A percentile compares a stretch with the other conserved stretches of the same genome.
phyloP scores from a whole-genome alignment of 2,888 invertebrate genomes.

The Synergus itoensis region DNA sequence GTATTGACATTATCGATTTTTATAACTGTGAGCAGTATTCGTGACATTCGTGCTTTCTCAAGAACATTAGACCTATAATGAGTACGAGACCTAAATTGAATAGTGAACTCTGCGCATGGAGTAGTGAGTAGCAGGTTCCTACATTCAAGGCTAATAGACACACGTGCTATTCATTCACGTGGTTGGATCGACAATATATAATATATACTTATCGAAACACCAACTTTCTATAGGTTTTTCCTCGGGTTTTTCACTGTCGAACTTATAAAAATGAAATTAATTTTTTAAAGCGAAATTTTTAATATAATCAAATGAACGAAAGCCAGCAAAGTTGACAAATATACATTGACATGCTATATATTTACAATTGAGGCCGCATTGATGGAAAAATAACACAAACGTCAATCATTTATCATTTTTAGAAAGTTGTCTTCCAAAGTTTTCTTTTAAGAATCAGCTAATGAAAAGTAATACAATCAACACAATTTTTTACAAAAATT shows the following conservation, averaged over 20 bases:
- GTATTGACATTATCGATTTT: neutral
- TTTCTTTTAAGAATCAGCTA: too few relatives aligned
- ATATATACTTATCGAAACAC: neutral
- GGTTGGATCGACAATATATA: neutral
- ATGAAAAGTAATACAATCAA: too few relatives aligned
- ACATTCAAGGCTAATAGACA: slow-evolving; percentile 30
- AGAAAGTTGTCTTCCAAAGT: too few relatives aligned
- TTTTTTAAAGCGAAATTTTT: neutral
- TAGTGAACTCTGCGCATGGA: slow-evolving; percentile 26
- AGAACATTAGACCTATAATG: neutral
- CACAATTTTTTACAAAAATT: too few relatives aligned
- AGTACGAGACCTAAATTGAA: slow-evolving; percentile 30
- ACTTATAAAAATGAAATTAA: neutral
- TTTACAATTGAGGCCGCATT: too few relatives aligned
- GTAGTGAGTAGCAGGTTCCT: slow-evolving; percentile 22
- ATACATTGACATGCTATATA: too few relatives aligned
- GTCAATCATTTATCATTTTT: too few relatives aligned
- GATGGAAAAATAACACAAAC: too few relatives aligned
- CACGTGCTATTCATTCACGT: slow-evolving; percentile 40
- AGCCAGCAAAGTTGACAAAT: too few relatives aligned
- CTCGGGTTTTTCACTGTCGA: neutral
- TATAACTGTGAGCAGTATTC: neutral
- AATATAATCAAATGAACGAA: neutral
- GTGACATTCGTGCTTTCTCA: neutral
- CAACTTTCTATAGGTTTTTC: neutral